These are phyloP conservation scores for Clistopyga incitator DNA, from an alignment of 2,888 invertebrate genomes.

Conservation along the genomic window DNA sequence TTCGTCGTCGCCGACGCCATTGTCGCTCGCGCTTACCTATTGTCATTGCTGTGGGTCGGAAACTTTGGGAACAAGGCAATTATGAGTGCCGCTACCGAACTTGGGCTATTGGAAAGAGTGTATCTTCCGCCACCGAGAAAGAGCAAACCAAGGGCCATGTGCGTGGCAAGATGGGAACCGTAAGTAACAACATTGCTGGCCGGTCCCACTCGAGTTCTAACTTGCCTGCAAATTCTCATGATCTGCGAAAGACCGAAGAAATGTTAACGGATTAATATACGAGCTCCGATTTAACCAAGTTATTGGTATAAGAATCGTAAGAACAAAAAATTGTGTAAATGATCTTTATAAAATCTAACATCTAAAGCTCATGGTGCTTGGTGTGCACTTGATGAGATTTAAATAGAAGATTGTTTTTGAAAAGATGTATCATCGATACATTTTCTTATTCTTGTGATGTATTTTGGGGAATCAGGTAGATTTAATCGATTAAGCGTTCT, in stretches of 20 bases:
- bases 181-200: slow-evolving; percentile 91
- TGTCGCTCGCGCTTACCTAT: slow-evolving; percentile 87
- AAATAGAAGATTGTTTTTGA: too few species aligned
- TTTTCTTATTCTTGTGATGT: too few species aligned
- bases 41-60: slow-evolving; percentile 98
- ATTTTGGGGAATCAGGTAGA: too few species aligned
- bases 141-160: slow-evolving; percentile 96
- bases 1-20: neutral
- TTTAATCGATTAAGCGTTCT: slow-evolving; percentile 1
- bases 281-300: too few species aligned
- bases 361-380: too few species aligned
- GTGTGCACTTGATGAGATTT: too few species aligned
- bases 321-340: too few species aligned
- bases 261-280: neutral
- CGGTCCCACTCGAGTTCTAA: slow-evolving; percentile 92
- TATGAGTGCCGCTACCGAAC: slow-evolving; percentile 94
- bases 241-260: slow-evolving; percentile 81
- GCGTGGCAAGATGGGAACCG: slow-evolving; percentile 97
- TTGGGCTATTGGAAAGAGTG: slow-evolving; percentile 92
- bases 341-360: too few species aligned
- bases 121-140: slow-evolving; percentile 97
- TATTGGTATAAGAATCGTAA: too few species aligned
- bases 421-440: too few species aligned
- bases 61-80: slow-evolving; percentile 99
- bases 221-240: slow-evolving; percentile 93